Conservation (phyloP, 2,888 invertebrate genomes). For the Thera britannica region DNA sequence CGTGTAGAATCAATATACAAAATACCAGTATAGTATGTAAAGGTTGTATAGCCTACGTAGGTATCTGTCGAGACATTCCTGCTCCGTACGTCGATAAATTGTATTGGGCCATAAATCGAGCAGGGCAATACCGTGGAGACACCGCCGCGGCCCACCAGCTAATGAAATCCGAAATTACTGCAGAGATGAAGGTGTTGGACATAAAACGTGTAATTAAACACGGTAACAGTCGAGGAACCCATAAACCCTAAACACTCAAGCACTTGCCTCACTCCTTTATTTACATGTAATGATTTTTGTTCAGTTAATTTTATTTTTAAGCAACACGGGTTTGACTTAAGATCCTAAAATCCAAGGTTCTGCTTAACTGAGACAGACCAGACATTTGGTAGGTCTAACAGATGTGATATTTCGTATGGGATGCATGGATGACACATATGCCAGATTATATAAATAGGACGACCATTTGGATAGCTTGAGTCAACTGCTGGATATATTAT, state of each 20-base stretch:
- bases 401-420: too few relatives aligned
- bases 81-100: constrained; percentile 51
- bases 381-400: too few relatives aligned
- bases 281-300: too few relatives aligned
- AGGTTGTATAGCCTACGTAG: constrained; percentile 17
- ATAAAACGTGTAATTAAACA: constrained; percentile 33
- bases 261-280: too few relatives aligned
- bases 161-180: constrained; percentile 49
- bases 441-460: too few relatives aligned
- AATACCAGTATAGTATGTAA: constrained; percentile 15
- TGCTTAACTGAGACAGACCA: too few relatives aligned
- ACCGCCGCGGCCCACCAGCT: constrained; percentile 36
- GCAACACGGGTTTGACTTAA: too few relatives aligned
- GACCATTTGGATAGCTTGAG: too few relatives aligned
- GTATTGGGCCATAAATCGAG: constrained; percentile 68
- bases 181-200: constrained; percentile 31
- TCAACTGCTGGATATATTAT: too few relatives aligned
- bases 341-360: too few relatives aligned
- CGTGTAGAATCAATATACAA: not conserved
- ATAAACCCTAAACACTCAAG: not conserved
- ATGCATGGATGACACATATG: too few relatives aligned
- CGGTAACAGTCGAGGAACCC: constrained; percentile 5
- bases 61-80: constrained; percentile 48
- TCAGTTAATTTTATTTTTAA: too few relatives aligned
- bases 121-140: constrained; percentile 52